Evolutionary conservation across 2,113 vertebrate genomes (phyloP).

Genomic region (Halichoeres trimaculatus): DNA sequence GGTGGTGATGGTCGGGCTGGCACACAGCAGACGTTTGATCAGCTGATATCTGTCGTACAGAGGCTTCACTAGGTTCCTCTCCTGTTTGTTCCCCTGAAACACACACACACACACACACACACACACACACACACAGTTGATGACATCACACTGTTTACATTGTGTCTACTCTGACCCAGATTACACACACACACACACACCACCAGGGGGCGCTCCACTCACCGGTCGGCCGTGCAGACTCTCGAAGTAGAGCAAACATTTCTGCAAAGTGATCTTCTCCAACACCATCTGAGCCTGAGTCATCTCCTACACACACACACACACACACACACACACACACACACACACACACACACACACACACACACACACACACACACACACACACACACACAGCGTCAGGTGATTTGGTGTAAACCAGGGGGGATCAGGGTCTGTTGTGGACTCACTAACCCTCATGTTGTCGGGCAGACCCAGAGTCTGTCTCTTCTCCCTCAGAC

Average conservation of each 20-base stretch:
- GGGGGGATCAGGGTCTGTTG: too few relatives aligned
- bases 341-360: constrained; percentile 78
- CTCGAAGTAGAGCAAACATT: constrained; percentile 88
- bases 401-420: too few relatives aligned
- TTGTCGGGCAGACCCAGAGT: constrained; percentile 87
- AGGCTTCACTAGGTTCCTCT: constrained; percentile 91
- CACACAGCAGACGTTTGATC: constrained; percentile 91
- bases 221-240: constrained; percentile 85
- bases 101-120: constrained; percentile 11
- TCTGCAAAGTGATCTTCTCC: constrained; percentile 90
- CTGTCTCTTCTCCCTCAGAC: constrained; percentile 86
- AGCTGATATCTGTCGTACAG: constrained; percentile 92
- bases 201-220: constrained; percentile 57
- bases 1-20: constrained; percentile 91
- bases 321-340: constrained; percentile 78
- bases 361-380: constrained; percentile 23
- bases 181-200: constrained; percentile 9
- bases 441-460: constrained; percentile 84
- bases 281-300: constrained; percentile 87
- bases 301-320: too few relatives aligned
- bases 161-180: too few relatives aligned
- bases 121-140: constrained; percentile 9
- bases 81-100: constrained; percentile 87
- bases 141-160: too few relatives aligned
- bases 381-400: too few relatives aligned